Base-by-base conservation (phyloP, 1,140 invertebrate species). In the Drosophila seguyi region DNA sequence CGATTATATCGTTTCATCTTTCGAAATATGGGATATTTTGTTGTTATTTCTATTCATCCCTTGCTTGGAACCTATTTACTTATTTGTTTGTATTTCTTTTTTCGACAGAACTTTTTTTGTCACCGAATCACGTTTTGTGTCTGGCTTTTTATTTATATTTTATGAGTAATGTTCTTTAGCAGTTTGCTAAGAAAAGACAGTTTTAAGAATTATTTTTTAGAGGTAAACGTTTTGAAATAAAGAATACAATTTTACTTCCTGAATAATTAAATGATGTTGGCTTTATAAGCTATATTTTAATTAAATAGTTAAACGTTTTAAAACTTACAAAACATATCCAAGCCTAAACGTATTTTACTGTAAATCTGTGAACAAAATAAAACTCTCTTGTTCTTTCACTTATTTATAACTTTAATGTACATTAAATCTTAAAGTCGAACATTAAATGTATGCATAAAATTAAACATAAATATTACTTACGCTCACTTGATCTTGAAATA, bases 1-100 rank as follows among this genome's bases (percentile, higher is more conserved):
- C 25, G 14, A 27, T 50, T 14, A 29, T 65, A 69, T 79, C 56
- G 48, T 78, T 83, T 87, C 79, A 87, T 79, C 76, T 88, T 55
- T 56, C 41, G 38, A 50, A 31, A 50, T 41, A 57, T 77, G 72
- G 56, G 68, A 75, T 72, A 72, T 61, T 36, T 42, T 36, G 55
- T 76, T 75, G 41, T 68, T 76, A 14, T 53, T 58, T 52, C 38
- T 31, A 27, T 25, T 3, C 18, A 38, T 41, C 44, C 59, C 41
- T 36, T 13, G 14, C 45, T 52, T 22, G 29, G 22, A 66, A 84
- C 67, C 50, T 66, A 63, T 47, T 66, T 75, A 39, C 69, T 86
- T 76, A 62, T 47, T 86, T 79, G 59, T 77, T 78, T 85, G 16
- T 18, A 34, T 39, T 62, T 47, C 38, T 60, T 36, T 50, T 60